Evolutionary conservation across 2,113 vertebrate genomes (phyloP).

Genomic region (Candoia aspera): DNA sequence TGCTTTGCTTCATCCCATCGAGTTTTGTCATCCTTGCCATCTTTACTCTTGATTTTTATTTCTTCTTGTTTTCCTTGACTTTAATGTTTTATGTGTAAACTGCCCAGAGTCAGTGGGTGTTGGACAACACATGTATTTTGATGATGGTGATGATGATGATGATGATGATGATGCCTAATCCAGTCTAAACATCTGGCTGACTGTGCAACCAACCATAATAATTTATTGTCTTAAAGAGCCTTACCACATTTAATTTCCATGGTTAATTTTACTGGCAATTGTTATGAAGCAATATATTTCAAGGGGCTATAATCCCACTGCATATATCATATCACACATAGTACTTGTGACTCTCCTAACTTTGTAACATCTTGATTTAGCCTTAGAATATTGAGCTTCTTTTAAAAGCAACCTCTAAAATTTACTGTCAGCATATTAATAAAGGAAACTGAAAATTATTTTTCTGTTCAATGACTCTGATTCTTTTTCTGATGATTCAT

Average conservation of each 20-base stretch:
- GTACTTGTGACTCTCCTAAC: not conserved
- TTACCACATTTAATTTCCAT: not conserved
- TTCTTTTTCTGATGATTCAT: not conserved
- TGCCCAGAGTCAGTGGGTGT: too few relatives aligned
- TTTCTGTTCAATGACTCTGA: not conserved
- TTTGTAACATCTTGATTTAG: slow-evolving; percentile 20
- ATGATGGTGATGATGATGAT: too few relatives aligned
- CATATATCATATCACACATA: not conserved
- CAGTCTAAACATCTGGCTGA: too few relatives aligned
- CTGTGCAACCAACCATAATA: too few relatives aligned
- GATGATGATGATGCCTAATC: too few relatives aligned
- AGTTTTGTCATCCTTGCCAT: not conserved
- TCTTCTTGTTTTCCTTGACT: not conserved
- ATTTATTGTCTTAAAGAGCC: not conserved
- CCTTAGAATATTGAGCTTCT: not conserved
- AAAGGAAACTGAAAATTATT: not conserved
- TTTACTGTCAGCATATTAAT: not conserved
- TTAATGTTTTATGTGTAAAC: too few relatives aligned
- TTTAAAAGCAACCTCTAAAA: slow-evolving; percentile 15
- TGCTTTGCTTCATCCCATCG: not conserved
- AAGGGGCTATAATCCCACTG: not conserved
- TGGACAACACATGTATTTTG: too few relatives aligned
- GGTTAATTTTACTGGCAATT: not conserved
- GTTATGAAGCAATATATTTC: not conserved
- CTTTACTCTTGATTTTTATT: not conserved